Evolutionary conservation across 2,113 vertebrate genomes (phyloP), one percentile per base, ranked within the genome.

Genomic region (Elanoides forficatus): DNA sequence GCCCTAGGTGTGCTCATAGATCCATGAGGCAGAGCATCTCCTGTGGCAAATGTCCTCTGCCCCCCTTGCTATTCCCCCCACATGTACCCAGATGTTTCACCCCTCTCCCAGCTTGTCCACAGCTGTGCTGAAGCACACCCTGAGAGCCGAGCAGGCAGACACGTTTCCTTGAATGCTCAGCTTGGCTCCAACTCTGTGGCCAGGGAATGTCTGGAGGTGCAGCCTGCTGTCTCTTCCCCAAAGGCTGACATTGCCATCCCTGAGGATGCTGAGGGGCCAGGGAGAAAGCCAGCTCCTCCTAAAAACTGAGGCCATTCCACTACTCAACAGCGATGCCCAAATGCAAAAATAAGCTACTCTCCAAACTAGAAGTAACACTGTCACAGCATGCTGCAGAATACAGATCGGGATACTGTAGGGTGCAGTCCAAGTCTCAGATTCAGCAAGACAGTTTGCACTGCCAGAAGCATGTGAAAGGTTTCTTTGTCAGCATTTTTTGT

Each of bases 381-480:
- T 22, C 62, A 59, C 38, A 78, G 32, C 18, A 29, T 21, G 13
- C 45, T 42, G 52, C 55, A 81, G 34, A n/a, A 70, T 10, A 52
- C 20, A 65, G 23, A 21, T 4, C 1, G 2, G 50, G 14, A 62
- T 27, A 53, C 34, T 20, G 10, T 26, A n/a, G 15, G n/a, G 13
- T 40, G 36, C 38, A 65, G 7, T 58, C 15, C 22, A 32, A 68
- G 34, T 79, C 40, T 8, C 43, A 91, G 9, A 91, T 19, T 58
- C 74, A 94, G n/a, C 30, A 80, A 75, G 52, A 82, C 6, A 38
- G 7, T 59, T 78, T 0, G 0, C 22, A 50, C 23, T 1, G 0
- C 59, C 59, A 78, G 22, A 86, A 91, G 36, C 29, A 43, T 0
- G 3, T 16, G 32, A 93, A 89, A 81, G 50, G 53, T 14, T 38